Percentiles rank a stretch among this genome's conserved stretches.
phyloP scores from a whole-genome alignment of 2,113 vertebrate genomes.

The Chitala chitala region DNA sequence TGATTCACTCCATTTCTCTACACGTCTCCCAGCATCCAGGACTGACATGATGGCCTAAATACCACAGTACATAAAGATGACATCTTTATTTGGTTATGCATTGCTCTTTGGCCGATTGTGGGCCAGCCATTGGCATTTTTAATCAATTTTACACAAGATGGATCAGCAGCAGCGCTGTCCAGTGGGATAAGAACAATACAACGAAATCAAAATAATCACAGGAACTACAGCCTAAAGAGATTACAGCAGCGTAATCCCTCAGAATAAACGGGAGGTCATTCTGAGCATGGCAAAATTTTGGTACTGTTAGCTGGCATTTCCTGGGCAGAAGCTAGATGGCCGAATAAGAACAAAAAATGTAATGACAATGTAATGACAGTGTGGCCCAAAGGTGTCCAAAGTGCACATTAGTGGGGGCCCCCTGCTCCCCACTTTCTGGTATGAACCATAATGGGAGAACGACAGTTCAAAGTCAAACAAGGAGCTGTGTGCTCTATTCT shows the following conservation, averaged over 20 bases:
- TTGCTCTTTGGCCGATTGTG: conserved; percentile 49
- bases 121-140: conserved; percentile 63
- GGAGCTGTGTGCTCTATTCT: neutral
- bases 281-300: conserved; percentile 38
- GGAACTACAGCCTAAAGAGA: conserved; percentile 70
- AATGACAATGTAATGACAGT: neutral
- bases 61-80: conserved; percentile 11
- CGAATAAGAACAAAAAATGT: neutral
- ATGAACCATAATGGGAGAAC: neutral
- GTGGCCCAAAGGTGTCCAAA: no score
- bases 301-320: conserved; percentile 25
- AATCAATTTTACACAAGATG: conserved; percentile 63
- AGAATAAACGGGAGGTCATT: conserved; percentile 41
- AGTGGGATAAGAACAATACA: conserved; percentile 60
- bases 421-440: no score
- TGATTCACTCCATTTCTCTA: neutral
- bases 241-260: conserved; percentile 65
- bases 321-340: neutral
- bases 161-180: conserved; percentile 40
- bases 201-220: conserved; percentile 63
- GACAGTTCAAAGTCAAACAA: neutral
- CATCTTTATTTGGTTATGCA: conserved; percentile 14
- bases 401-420: no score
- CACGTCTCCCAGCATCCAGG: conserved; percentile 9
- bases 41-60: conserved; percentile 11